These are phyloP conservation scores for Cyprinodon brontotheroides DNA, from an alignment of 2,113 vertebrate genomes.

Conservation along the genomic window DNA sequence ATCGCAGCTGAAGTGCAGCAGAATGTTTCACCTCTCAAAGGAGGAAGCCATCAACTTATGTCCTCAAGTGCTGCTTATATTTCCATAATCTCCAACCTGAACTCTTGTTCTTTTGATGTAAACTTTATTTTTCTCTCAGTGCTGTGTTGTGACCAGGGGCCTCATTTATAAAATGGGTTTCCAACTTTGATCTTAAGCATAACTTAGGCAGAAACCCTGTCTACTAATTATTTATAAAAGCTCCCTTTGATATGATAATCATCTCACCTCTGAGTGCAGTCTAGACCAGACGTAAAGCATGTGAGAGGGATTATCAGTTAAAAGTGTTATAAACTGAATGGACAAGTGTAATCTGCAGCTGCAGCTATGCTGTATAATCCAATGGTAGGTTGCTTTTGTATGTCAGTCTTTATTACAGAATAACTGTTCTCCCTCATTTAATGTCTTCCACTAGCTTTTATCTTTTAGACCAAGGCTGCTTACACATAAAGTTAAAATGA, in stretches of 20 bases:
- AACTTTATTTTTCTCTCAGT: neutral
- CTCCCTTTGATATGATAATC: conserved; percentile 6
- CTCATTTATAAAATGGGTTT: conserved; percentile 8
- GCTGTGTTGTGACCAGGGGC: neutral
- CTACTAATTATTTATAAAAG: conserved; percentile 1
- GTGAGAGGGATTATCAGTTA: neutral
- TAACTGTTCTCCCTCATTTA: neutral
- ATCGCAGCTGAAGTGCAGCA: conserved; percentile 32
- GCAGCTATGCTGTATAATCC: neutral
- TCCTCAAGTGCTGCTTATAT: conserved; percentile 11
- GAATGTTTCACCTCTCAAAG: conserved; percentile 16
- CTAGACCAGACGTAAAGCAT: neutral
- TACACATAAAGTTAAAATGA: neutral
- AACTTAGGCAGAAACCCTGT: neutral
- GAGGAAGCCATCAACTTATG: conserved; percentile 12
- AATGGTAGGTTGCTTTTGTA: neutral
- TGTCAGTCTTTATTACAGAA: neutral
- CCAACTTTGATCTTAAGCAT: conserved; percentile 8
- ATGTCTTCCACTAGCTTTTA: neutral
- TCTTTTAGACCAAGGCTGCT: neutral
- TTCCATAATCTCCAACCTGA: conserved; percentile 1
- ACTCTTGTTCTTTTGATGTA: neutral
- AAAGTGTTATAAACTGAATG: neutral
- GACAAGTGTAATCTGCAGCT: neutral
- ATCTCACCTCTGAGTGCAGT: neutral